Conservation (phyloP, 2,797 vertebrate species). For the Chiroxiphia lanceolata region DNA sequence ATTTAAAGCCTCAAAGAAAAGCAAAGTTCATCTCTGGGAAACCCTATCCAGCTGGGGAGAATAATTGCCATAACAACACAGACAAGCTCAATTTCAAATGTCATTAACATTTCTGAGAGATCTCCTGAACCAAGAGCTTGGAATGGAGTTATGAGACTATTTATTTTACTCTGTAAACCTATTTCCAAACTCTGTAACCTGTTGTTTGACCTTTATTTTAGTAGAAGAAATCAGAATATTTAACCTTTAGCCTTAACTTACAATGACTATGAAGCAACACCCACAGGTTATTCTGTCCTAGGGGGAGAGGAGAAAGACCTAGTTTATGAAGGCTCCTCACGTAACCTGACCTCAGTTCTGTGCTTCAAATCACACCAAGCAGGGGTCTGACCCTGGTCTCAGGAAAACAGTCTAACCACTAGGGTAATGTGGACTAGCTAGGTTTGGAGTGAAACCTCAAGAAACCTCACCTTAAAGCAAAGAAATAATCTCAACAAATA, state of each 20-base stretch:
- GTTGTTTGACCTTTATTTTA: background rate
- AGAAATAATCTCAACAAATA: background rate
- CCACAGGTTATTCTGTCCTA: background rate
- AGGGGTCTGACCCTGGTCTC: background rate
- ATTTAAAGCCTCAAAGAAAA: background rate
- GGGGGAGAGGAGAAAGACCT: background rate
- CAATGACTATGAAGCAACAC: background rate
- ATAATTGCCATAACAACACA: background rate
- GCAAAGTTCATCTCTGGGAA: background rate
- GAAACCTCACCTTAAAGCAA: background rate
- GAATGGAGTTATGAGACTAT: background rate
- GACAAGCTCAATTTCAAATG: background rate
- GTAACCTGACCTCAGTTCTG: background rate
- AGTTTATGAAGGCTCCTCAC: background rate
- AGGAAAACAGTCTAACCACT: background rate
- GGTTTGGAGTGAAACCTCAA: background rate
- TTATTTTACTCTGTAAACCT: background rate
- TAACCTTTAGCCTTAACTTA: background rate
- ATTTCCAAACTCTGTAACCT: background rate
- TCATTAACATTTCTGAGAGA: background rate
- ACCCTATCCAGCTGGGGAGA: background rate
- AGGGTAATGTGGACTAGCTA: background rate
- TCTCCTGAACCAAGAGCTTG: background rate
- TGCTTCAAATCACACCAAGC: background rate
- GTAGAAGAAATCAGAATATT: background rate